phyloP scores from a whole-genome alignment of 2,888 invertebrate genomes.

The Desoria tigrina region DNA sequence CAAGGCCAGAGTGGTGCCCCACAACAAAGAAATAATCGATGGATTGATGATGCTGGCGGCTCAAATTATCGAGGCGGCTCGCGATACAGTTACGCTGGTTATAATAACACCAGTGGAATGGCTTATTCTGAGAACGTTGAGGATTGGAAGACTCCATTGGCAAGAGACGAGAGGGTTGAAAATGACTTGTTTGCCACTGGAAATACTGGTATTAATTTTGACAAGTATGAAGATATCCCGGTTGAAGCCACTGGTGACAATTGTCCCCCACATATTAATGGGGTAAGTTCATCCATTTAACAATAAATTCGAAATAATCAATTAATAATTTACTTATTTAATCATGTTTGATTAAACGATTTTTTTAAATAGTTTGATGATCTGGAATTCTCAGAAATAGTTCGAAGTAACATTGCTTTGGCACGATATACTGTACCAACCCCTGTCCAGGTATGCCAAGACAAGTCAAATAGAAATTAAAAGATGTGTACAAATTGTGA shows the following conservation, averaged over 20 bases:
- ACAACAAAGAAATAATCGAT: constrained; percentile 67
- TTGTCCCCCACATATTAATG: constrained; percentile 86
- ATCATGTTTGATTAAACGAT: no score
- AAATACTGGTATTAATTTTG: constrained; percentile 99
- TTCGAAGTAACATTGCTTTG: constrained; percentile 79
- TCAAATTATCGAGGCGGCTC: constrained; percentile 55
- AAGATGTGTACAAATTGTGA: background rate
- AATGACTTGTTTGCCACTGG: constrained; percentile 83
- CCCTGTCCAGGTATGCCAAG: constrained; percentile 66
- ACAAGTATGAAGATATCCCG: constrained; percentile 99
- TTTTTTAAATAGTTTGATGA: constrained; percentile 91
- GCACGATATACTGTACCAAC: constrained; percentile 92
- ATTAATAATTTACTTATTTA: no score
- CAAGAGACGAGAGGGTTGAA: constrained; percentile 85
- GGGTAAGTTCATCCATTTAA: constrained; percentile 68
- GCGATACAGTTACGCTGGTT: constrained; percentile 56
- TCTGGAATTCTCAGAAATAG: constrained; percentile 94
- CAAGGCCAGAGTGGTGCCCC: constrained; percentile 44
- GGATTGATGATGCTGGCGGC: constrained; percentile 64
- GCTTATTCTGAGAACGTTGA: constrained; percentile 59
- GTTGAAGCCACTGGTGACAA: constrained; percentile 98
- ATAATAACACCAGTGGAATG: constrained; percentile 55
- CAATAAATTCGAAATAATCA: no score
- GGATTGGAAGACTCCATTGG: constrained; percentile 85
- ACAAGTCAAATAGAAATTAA: no score